Percentiles rank a stretch among this genome's conserved stretches.
Evolutionary conservation across 1,140 invertebrate genomes (phyloP).

Genomic region (Microvelia longipes): DNA sequence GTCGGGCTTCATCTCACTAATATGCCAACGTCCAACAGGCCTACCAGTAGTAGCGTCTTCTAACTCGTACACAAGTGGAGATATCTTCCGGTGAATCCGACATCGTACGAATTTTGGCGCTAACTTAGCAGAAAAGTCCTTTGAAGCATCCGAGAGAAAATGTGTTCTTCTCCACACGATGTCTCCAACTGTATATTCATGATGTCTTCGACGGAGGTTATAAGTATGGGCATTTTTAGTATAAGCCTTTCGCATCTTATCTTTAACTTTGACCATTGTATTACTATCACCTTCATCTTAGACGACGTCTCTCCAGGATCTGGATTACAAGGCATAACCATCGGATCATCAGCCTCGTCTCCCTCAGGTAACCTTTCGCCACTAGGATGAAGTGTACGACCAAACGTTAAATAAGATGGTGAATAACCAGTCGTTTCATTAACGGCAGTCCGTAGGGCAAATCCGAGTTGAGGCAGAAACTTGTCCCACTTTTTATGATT

Average conservation of each 20-base stretch:
- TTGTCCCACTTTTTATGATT: conserved; percentile 10
- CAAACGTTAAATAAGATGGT: conserved; percentile 28
- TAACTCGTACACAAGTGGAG: conserved; percentile 24
- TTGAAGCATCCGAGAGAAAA: conserved; percentile 5
- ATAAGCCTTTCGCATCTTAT: not conserved
- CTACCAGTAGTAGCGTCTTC: not conserved
- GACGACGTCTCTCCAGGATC: not conserved
- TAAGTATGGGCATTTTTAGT: not conserved
- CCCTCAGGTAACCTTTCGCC: not conserved
- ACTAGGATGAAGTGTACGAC: conserved; percentile 25
- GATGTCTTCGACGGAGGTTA: conserved; percentile 3
- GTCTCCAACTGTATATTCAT: conserved; percentile 2
- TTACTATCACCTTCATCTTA: not conserved
- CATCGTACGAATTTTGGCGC: conserved; percentile 4
- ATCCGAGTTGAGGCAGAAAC: conserved; percentile 26
- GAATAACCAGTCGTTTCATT: conserved; percentile 26
- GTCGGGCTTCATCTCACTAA: not conserved
- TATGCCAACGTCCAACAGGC: conserved; percentile 19
- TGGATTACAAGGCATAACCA: not conserved
- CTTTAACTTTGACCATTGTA: not conserved
- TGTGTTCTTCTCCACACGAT: conserved; percentile 4
- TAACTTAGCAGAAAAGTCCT: conserved; percentile 6
- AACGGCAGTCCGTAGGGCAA: conserved; percentile 30
- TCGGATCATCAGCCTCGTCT: not conserved
- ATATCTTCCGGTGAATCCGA: conserved; percentile 30